These are phyloP conservation scores for Drosophila siamana DNA, from an alignment of 2,888 invertebrate species.

Conservation along the genomic window DNA sequence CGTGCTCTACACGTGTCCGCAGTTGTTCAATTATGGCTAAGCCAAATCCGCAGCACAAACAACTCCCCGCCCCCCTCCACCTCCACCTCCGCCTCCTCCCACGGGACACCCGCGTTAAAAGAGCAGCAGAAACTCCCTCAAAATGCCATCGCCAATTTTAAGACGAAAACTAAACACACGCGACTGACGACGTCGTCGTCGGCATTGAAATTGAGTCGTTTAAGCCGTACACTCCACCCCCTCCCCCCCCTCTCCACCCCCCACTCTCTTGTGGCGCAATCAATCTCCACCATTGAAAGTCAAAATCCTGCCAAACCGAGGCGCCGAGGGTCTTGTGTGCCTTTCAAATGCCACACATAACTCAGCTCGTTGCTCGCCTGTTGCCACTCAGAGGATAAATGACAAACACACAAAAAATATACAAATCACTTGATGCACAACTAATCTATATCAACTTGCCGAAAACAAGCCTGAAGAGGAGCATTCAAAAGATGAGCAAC, in stretches of 20 bases:
- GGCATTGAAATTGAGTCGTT: slow-evolving; percentile 70
- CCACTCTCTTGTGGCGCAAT: neutral
- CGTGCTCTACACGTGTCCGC: slow-evolving; percentile 78
- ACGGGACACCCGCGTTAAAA: slow-evolving; percentile 15
- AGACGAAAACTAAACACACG: slow-evolving; percentile 71
- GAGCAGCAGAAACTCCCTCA: slow-evolving; percentile 23
- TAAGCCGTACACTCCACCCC: slow-evolving; percentile 26
- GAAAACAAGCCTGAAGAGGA: no score
- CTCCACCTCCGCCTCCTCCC: neutral
- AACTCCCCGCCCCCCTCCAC: slow-evolving; percentile 8
- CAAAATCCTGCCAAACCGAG: neutral
- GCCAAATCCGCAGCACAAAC: slow-evolving; percentile 81
- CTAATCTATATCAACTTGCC: neutral
- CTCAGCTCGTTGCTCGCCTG: neutral
- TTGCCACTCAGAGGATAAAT: neutral
- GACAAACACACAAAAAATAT: neutral
- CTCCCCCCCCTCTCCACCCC: neutral
- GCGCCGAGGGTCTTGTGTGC: slow-evolving; percentile 3
- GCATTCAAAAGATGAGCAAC: no score
- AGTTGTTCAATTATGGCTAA: slow-evolving; percentile 81
- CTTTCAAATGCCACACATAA: slow-evolving; percentile 4
- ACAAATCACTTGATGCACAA: neutral
- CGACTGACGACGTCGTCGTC: slow-evolving; percentile 46
- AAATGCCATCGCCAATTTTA: slow-evolving; percentile 56
- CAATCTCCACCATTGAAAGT: slow-evolving; percentile 11